phyloP scores from a whole-genome alignment of 2,797 vertebrate genomes.

The Anguilla pacifica region DNA sequence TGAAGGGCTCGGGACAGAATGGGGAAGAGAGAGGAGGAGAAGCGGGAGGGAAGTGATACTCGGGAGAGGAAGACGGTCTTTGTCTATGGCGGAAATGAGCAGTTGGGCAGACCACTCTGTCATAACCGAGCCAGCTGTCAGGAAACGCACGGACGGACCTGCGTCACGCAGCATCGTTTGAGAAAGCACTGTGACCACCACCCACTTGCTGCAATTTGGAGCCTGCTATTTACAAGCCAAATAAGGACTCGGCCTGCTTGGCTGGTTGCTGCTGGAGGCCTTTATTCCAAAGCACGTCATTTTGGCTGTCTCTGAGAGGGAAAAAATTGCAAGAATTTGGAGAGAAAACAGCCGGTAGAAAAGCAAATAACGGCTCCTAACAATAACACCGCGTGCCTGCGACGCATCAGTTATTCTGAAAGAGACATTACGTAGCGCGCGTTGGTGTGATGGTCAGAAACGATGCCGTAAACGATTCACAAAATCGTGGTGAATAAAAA shows the following conservation, averaged over 20 bases:
- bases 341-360: constrained; percentile 22
- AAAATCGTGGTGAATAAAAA: neutral
- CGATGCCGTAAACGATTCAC: neutral
- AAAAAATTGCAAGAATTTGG: constrained; percentile 6
- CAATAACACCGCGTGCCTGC: neutral
- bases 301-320: neutral
- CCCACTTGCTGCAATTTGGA: constrained; percentile 54
- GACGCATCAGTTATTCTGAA: neutral
- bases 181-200: constrained; percentile 67
- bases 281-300: constrained; percentile 34
- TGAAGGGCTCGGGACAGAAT: constrained; percentile 14
- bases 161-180: constrained; percentile 74
- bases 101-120: constrained; percentile 64
- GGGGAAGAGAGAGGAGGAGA: neutral
- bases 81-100: constrained; percentile 62
- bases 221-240: constrained; percentile 50
- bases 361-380: constrained; percentile 17
- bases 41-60: constrained; percentile 43
- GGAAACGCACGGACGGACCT: constrained; percentile 74
- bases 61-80: constrained; percentile 45
- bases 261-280: neutral
- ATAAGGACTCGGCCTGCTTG: constrained; percentile 19
- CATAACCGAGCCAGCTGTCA: constrained; percentile 75
- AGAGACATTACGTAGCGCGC: neutral
- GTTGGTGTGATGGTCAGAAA: neutral